phyloP scores from a whole-genome alignment of 2,113 vertebrate species.

The Alosa alosa region DNA sequence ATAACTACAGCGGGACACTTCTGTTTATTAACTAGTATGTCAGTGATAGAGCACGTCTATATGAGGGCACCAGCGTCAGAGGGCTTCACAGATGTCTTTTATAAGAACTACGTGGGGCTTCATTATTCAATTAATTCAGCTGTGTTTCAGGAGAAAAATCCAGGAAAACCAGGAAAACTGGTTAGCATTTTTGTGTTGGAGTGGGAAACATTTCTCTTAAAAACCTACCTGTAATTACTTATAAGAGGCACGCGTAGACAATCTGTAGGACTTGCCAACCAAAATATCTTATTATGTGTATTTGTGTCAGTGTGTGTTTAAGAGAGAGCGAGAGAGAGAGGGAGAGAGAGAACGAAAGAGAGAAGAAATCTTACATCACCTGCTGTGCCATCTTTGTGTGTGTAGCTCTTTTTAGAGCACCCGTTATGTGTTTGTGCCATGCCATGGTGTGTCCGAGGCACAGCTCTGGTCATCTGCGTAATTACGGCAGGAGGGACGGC shows the following conservation, averaged over 20 bases:
- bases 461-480: neutral
- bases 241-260: no score
- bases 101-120: neutral
- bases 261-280: no score
- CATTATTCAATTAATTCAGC: neutral
- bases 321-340: neutral
- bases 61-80: neutral
- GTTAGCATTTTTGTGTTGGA: neutral
- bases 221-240: no score
- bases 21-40: neutral
- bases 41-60: neutral
- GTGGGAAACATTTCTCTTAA: neutral
- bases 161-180: neutral
- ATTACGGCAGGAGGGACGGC: neutral
- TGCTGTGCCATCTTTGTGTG: neutral
- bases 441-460: slow-evolving; percentile 21
- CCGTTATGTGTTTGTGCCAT: neutral
- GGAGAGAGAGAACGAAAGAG: neutral
- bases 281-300: no score
- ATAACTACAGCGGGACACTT: neutral
- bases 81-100: neutral
- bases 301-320: neutral
- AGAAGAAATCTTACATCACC: neutral
- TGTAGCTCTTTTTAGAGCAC: neutral
- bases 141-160: neutral